A percentile compares a stretch with the other conserved stretches of the same genome.
phyloP scores from a whole-genome alignment of 1,140 invertebrate species.

The Tetramorium alpestre region DNA sequence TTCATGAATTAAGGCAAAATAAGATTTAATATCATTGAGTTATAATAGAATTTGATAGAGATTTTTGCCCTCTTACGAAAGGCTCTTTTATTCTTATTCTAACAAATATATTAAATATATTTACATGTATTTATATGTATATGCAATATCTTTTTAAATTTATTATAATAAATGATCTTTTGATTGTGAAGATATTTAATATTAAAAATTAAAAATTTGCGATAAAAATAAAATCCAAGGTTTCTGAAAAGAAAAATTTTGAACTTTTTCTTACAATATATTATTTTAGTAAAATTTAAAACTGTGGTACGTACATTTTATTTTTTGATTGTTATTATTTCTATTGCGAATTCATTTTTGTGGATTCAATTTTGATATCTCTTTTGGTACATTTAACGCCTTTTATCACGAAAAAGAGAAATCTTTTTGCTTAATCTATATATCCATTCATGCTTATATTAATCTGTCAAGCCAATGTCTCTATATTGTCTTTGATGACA shows the following conservation, averaged over 20 bases:
- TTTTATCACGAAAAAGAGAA: conserved; percentile 2
- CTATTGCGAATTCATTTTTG: background rate
- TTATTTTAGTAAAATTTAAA: background rate
- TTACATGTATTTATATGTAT: background rate
- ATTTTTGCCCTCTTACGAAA: background rate
- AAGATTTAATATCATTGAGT: background rate
- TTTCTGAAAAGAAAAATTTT: background rate
- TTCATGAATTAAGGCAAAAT: background rate
- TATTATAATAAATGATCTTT: background rate
- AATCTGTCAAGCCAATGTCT: background rate
- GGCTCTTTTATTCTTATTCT: background rate
- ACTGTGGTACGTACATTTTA: background rate
- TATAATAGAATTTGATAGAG: background rate
- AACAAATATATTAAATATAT: background rate
- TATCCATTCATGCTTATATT: background rate
- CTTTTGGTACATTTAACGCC: background rate
- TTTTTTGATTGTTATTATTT: background rate
- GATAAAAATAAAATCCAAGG: background rate
- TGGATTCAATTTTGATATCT: conserved; percentile 1
- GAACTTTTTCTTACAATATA: background rate
- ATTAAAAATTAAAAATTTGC: background rate
- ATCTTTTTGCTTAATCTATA: background rate
- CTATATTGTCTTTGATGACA: background rate
- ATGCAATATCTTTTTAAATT: background rate
- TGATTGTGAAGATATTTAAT: background rate